Base-by-base conservation (phyloP, 2,113 vertebrate species). In the Phyllopteryx taeniolatus region DNA sequence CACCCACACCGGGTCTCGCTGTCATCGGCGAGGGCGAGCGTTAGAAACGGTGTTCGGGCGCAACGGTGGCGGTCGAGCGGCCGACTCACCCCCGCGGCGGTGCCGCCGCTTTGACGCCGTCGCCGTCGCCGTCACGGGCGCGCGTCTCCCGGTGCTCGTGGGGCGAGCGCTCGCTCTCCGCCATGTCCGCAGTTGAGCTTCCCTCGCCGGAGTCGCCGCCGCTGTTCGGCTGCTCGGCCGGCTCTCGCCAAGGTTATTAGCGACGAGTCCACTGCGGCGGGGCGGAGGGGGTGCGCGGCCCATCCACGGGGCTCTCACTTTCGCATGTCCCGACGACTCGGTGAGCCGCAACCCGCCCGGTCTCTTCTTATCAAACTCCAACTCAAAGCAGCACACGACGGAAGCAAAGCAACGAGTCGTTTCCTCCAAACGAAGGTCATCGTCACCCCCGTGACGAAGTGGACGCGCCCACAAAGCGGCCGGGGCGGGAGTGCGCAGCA, bases 81-180 rank as follows among this genome's bases (percentile, higher is more conserved):
- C 73, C 76, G 33, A 64, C 92, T 93, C 87, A 94, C 93, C 93
- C 93, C 42, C 91, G 85, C 60, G 87, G 79, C 59, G 79, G 84
- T 17, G 83, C 83, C 39, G 84, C 43, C 39, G 86, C 84, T 75
- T 91, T 93, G 75, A 78, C 59, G 69, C 75, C 85, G 20, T 93
- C 91, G 57, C 88, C 88, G 79, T 92, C 89, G 74, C 88, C 90
- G 86, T 92, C 90, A 79, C 89, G 83, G 70, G 75, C 83, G 79
- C 84, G 90, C 9, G 89, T 80, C 51, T 93, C 91, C 82, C 92
- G 88, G 87, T 91, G 89, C 80, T 94, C 93, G 74, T 86, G 89
- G 75, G 89, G 87, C 68, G 91, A 89, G 73, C 91, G 89, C 71
- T 81, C 86, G 72, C 86, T 90, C 87, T 93, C 92, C 90, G 91